A percentile compares a stretch with the other conserved stretches of the same genome.
phyloP scores from a whole-genome alignment of 2,888 invertebrate genomes.

The Hyppa rectilinea region DNA sequence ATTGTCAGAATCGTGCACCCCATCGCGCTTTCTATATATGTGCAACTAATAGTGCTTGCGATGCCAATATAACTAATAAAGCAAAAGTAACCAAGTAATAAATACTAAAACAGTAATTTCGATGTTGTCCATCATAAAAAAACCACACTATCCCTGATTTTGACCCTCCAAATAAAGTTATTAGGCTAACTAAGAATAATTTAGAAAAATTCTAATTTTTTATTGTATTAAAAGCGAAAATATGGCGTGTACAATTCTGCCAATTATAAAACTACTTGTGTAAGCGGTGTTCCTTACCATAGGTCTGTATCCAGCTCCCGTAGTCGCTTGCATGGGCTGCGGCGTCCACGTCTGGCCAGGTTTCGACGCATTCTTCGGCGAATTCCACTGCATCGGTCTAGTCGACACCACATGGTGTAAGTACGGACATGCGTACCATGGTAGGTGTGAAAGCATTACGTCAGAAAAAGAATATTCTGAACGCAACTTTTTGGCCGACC shows the following conservation, averaged over 20 bases:
- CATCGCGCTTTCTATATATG: constrained; percentile 35
- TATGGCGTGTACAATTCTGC: constrained; percentile 57
- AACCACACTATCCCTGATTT: neutral
- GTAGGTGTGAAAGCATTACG: constrained; percentile 59
- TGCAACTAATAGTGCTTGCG: constrained; percentile 22
- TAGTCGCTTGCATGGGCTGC: constrained; percentile 97
- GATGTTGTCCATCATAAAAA: neutral
- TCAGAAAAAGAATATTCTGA: constrained; percentile 4
- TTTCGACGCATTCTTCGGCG: constrained; percentile 96
- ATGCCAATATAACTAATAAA: constrained; percentile 35
- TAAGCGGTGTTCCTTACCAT: constrained; percentile 92
- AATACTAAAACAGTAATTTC: neutral
- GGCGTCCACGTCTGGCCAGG: constrained; percentile 95
- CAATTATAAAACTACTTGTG: constrained; percentile 42
- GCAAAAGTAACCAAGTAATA: constrained; percentile 33
- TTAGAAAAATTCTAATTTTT: neutral
- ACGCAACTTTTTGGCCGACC: neutral
- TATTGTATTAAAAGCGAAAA: constrained; percentile 35
- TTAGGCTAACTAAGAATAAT: neutral
- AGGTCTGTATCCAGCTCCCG: constrained; percentile 96
- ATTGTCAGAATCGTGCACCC: constrained; percentile 61
- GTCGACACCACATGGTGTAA: constrained; percentile 71
- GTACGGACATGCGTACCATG: constrained; percentile 65
- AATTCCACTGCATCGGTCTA: constrained; percentile 97
- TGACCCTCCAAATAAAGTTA: constrained; percentile 11